Conservation (phyloP, 1,140 invertebrate genomes). For the Aphidius gifuensis region DNA sequence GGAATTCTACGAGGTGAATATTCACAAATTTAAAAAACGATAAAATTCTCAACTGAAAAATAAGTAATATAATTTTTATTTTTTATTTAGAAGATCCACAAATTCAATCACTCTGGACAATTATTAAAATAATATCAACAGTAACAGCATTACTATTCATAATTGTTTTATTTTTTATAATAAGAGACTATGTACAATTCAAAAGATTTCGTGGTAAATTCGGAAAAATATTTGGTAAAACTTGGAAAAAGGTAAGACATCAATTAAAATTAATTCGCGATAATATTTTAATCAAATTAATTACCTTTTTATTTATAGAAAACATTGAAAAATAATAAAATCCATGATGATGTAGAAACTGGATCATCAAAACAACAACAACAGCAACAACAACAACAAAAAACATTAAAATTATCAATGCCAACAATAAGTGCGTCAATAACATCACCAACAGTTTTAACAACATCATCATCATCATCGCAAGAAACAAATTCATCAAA, state of each 20-base stretch:
- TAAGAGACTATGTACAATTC: conserved; percentile 31
- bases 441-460: conserved; percentile 30
- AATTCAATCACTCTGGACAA: conserved; percentile 29
- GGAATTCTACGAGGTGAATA: conserved; percentile 31
- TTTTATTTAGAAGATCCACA: conserved; percentile 17
- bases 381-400: conserved; percentile 30
- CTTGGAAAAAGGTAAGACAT: conserved; percentile 31
- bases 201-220: conserved; percentile 32
- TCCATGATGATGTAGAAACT: conserved; percentile 38
- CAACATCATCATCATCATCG: conserved; percentile 34
- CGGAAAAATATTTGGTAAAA: conserved; percentile 32
- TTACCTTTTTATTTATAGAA: conserved; percentile 24
- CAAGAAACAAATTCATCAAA: conserved; percentile 55
- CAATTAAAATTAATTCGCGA: too few relatives aligned
- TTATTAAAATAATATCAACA: conserved; percentile 30
- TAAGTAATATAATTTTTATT: too few relatives aligned
- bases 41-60: too few relatives aligned
- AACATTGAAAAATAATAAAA: conserved; percentile 31
- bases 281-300: too few relatives aligned
- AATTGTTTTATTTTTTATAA: conserved; percentile 28
- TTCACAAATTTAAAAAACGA: conserved; percentile 25
- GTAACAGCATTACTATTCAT: conserved; percentile 34
- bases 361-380: conserved; percentile 31
- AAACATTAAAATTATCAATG: conserved; percentile 43
- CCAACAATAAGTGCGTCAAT: conserved; percentile 47